Evolutionary conservation across 2,888 invertebrate genomes (phyloP).

Genomic region (Lochmaea capreae): DNA sequence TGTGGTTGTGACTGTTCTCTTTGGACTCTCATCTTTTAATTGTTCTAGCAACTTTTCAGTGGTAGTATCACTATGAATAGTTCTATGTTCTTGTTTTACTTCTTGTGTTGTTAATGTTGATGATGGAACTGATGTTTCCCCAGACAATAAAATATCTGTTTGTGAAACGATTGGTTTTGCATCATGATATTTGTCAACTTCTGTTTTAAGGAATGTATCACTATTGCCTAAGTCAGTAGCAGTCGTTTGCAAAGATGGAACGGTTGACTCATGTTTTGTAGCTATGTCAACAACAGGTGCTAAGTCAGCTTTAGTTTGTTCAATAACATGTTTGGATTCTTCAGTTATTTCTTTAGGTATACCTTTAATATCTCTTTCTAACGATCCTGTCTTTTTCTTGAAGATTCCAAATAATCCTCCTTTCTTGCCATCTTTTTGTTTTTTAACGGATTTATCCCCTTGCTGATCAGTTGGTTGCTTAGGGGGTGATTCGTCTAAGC

Average conservation of each 20-base stretch:
- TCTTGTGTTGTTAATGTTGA: background rate
- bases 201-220: slow-evolving; percentile 46
- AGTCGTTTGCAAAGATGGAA: background rate
- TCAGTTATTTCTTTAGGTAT: slow-evolving; percentile 28
- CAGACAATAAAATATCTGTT: slow-evolving; percentile 1
- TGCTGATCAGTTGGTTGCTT: background rate
- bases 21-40: slow-evolving; percentile 34
- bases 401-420: slow-evolving; percentile 37
- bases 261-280: background rate
- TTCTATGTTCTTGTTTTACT: background rate
- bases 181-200: slow-evolving; percentile 50
- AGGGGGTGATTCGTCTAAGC: background rate
- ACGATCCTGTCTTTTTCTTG: slow-evolving; percentile 46
- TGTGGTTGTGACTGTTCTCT: slow-evolving; percentile 36
- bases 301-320: slow-evolving; percentile 29
- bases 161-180: slow-evolving; percentile 37
- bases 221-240: slow-evolving; percentile 38
- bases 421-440: slow-evolving; percentile 33
- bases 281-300: background rate
- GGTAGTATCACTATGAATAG: background rate
- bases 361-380: slow-evolving; percentile 38
- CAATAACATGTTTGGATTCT: slow-evolving; percentile 36
- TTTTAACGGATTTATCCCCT: slow-evolving; percentile 15
- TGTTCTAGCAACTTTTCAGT: background rate
- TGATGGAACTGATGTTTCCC: background rate